Evolutionary conservation across 2,113 vertebrate species (phyloP).

Genomic region (Paratilapia polleni): DNA sequence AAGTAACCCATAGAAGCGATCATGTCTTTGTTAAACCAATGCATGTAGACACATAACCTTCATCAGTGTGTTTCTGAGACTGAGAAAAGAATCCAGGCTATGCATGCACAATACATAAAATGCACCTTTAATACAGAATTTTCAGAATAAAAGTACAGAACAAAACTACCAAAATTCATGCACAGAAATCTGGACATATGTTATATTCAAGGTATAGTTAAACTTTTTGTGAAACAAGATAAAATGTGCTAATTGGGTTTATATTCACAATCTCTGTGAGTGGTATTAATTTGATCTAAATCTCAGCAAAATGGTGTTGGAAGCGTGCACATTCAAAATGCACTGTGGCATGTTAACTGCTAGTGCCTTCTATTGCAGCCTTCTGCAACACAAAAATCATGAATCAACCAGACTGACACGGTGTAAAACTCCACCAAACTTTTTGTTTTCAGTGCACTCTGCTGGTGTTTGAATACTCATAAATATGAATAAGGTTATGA

Average conservation of each 20-base stretch:
- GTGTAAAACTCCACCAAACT: constrained; percentile 29
- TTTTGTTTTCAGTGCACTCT: constrained; percentile 20
- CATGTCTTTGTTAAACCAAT: background rate
- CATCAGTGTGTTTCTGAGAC: background rate
- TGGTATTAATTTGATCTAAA: background rate
- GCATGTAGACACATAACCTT: background rate
- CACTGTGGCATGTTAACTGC: constrained; percentile 7
- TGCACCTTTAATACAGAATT: accelerated
- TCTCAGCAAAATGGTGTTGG: background rate
- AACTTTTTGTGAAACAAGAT: background rate
- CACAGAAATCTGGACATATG: accelerated
- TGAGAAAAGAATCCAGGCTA: no score
- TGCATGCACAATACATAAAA: no score
- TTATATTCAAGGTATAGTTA: background rate
- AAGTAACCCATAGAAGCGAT: background rate
- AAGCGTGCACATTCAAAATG: constrained; percentile 1
- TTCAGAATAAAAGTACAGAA: background rate
- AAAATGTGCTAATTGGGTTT: background rate
- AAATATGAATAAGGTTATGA: constrained; percentile 69
- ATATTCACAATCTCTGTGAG: background rate
- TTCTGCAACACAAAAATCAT: constrained; percentile 10
- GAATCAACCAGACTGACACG: constrained; percentile 21
- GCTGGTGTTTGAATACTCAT: constrained; percentile 38
- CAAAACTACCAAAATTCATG: background rate
- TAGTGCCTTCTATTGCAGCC: background rate